These are phyloP conservation scores for Platygyra sinensis DNA, from an alignment of 64 coral and sea anemone genomes.

Conservation along the genomic window DNA sequence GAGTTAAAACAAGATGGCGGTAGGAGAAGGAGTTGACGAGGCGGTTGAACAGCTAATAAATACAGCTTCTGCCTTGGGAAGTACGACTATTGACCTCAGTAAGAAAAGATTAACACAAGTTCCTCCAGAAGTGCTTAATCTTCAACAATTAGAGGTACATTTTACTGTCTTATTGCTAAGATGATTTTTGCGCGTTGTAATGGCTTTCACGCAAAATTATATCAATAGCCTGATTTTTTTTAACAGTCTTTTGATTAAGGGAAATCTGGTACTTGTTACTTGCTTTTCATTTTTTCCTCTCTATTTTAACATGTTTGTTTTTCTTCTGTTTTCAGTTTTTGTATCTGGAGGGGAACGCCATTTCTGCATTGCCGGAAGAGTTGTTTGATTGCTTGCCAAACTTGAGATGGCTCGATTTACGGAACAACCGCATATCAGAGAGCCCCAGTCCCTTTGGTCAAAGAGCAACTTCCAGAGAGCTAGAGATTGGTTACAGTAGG, in stretches of 20 bases:
- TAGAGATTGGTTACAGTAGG: no score
- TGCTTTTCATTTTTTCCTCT: not conserved
- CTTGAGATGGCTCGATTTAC: constrained; percentile 92
- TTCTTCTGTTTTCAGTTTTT: constrained; percentile 70
- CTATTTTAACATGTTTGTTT: not conserved
- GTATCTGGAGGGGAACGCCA: constrained; percentile 87
- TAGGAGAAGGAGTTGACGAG: constrained; percentile 40
- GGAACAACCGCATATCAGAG: constrained; percentile 80
- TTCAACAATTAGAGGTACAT: constrained; percentile 92
- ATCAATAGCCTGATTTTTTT: no score
- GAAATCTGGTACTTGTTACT: not conserved
- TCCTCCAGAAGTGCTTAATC: constrained; percentile 75
- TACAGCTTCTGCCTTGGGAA: constrained; percentile 83
- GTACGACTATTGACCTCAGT: constrained; percentile 81
- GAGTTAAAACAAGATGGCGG: constrained; percentile 80
- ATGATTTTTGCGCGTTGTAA: not conserved
- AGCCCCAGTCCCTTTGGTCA: constrained; percentile 25
- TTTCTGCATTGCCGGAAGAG: constrained; percentile 73
- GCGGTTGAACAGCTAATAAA: constrained; percentile 89
- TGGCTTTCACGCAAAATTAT: not conserved
- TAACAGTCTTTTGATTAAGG: no score
- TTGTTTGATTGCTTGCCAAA: constrained; percentile 87
- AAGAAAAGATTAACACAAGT: constrained; percentile 81
- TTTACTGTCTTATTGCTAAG: not conserved
- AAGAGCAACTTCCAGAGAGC: no score